Evolutionary conservation across 2,113 vertebrate genomes (phyloP).

Genomic region (Mobula birostris): DNA sequence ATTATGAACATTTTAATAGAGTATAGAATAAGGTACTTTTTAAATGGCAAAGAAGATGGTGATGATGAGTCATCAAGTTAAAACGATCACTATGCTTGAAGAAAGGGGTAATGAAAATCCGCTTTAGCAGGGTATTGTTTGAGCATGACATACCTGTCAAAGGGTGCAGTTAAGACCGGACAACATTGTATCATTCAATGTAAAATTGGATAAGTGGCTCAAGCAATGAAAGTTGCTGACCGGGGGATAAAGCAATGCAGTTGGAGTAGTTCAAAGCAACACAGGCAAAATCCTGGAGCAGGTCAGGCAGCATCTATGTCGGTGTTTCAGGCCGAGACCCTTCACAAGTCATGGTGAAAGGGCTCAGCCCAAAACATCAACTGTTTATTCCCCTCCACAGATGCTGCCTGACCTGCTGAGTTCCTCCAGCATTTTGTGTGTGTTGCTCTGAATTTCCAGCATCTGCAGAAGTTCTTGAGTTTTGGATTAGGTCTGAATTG

Average conservation of each 20-base stretch:
- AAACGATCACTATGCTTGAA: neutral
- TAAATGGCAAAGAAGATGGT: neutral
- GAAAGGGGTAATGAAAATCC: neutral
- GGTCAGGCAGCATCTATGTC: no score
- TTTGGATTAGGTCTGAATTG: neutral
- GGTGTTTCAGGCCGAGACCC: no score
- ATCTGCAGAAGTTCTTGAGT: no score
- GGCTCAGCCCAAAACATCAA: no score
- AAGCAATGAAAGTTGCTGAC: neutral
- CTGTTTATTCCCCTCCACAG: no score
- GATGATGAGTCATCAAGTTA: constrained; percentile 10
- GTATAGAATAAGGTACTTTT: neutral
- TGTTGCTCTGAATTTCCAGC: no score
- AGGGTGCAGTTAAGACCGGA: neutral
- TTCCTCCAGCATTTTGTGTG: no score
- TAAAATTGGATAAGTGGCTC: neutral
- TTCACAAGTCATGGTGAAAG: no score
- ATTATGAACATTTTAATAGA: neutral
- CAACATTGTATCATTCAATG: neutral
- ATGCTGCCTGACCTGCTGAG: no score
- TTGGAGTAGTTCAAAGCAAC: no score
- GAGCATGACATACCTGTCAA: neutral
- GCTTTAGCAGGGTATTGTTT: neutral
- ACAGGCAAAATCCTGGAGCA: no score
- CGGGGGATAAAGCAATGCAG: neutral